phyloP scores from a whole-genome alignment of 2,797 vertebrate genomes.

The Morus bassanus region DNA sequence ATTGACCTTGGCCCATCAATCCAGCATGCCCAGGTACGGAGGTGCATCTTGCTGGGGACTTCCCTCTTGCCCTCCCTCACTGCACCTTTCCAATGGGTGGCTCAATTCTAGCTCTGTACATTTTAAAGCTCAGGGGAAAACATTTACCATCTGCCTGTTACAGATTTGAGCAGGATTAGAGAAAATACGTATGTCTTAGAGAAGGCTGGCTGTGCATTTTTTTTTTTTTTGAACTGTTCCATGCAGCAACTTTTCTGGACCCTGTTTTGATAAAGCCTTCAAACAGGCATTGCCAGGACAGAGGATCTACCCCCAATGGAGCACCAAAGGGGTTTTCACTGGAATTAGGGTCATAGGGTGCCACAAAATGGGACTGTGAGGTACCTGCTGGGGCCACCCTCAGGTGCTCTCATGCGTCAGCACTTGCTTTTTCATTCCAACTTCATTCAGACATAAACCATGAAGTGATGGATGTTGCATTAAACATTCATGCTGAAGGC shows the following conservation, averaged over 20 bases:
- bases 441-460: background rate
- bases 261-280: background rate
- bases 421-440: background rate
- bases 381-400: background rate
- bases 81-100: too few species aligned
- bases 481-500: background rate
- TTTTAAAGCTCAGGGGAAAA: background rate
- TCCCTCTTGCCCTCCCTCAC: background rate
- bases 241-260: background rate
- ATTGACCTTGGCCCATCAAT: too few species aligned
- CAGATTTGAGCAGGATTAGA: background rate
- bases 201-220: too few species aligned
- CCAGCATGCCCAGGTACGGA: too few species aligned
- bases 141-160: background rate
- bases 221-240: background rate
- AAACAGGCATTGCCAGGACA: too few species aligned
- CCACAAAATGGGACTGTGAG: background rate
- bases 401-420: background rate
- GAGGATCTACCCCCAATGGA: background rate
- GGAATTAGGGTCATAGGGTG: background rate
- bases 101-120: background rate
- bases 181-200: accelerated
- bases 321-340: too few species aligned
- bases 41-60: background rate
- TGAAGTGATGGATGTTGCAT: accelerated